These are phyloP conservation scores for Accipiter cooperii DNA, from an alignment of 2,113 vertebrate genomes.

Conservation along the genomic window DNA sequence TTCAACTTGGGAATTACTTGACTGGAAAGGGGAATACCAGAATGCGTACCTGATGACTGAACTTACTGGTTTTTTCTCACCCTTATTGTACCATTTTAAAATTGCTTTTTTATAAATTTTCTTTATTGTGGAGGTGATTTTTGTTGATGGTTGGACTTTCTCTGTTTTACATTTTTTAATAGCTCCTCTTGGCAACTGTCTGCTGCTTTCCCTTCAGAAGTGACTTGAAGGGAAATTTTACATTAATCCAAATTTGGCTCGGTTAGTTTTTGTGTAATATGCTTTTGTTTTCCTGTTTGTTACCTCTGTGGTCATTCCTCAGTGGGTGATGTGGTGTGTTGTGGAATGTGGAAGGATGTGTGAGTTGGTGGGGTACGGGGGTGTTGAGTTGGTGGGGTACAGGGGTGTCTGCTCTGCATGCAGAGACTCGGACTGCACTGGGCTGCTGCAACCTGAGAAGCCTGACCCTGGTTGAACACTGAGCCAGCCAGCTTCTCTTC, in stretches of 20 bases:
- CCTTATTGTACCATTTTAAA: background rate
- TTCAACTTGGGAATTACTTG: fast-evolving
- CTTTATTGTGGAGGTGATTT: background rate
- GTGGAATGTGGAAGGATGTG: background rate
- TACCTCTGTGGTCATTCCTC: background rate
- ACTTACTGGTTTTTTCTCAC: background rate
- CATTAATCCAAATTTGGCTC: background rate
- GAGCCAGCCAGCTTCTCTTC: background rate
- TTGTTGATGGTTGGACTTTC: background rate
- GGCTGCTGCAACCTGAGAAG: background rate
- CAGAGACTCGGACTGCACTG: background rate
- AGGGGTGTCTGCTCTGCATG: background rate
- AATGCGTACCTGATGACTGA: background rate
- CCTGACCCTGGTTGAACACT: background rate
- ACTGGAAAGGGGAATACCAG: background rate
- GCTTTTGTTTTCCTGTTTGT: background rate
- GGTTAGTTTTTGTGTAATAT: background rate
- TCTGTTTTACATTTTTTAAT: background rate
- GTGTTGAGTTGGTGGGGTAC: background rate
- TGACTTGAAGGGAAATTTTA: background rate
- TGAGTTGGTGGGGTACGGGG: background rate
- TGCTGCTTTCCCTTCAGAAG: background rate
- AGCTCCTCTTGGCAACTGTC: background rate
- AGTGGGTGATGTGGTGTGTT: background rate
- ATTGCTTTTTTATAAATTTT: background rate